Evolutionary conservation across 2,888 invertebrate species (phyloP), one percentile per base, ranked within the genome.

Genomic region (Ochropleura plecta): DNA sequence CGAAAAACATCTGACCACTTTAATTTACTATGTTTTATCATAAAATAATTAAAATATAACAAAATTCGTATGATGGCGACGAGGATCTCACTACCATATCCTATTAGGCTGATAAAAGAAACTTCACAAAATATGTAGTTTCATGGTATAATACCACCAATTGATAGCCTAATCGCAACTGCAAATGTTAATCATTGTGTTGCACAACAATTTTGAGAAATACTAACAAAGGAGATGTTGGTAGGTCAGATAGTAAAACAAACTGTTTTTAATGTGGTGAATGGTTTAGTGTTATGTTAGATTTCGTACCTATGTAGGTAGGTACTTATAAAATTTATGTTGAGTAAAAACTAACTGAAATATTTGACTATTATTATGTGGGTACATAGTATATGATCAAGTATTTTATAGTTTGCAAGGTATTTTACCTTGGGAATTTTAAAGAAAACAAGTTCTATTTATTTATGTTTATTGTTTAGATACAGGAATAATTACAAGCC

Each of bases 401-500:
- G 30, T 30, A 30, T 30, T 30, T 30, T 30, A 30, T 3, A 30
- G 30, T 30, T 30, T 30, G 30, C 30, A 5, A 20, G 55, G 12
- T 20, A 20, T 10, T 10, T 10, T 1, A 18, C 14, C 0, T 12
- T 4, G 3, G n/a, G 3, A n/a, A n/a, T 40, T 48, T 14, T 48
- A 82, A 84, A 68, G 68, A 82, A 85, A 80, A 77, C 73, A 64
- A 68, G 44, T 62, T 75, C 46, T 88, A 78, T 85, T 88, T 90
- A 88, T 91, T 89, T 87, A 75, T 85, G 83, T 92, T 94, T 94
- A 93, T 93, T 94, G 86, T 92, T 91, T 91, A 89, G 87, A 91
- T 93, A 93, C 91, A 93, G 93, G 93, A 93, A 93, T 92, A 92
- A 91, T 92, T 93, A 94, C 89, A 93, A 89, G 91, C 94, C 93